Percentiles rank a stretch among this genome's conserved stretches.
These are phyloP conservation scores for Dermochelys coriacea DNA, from an alignment of 2,797 vertebrate species.

Conservation along the genomic window DNA sequence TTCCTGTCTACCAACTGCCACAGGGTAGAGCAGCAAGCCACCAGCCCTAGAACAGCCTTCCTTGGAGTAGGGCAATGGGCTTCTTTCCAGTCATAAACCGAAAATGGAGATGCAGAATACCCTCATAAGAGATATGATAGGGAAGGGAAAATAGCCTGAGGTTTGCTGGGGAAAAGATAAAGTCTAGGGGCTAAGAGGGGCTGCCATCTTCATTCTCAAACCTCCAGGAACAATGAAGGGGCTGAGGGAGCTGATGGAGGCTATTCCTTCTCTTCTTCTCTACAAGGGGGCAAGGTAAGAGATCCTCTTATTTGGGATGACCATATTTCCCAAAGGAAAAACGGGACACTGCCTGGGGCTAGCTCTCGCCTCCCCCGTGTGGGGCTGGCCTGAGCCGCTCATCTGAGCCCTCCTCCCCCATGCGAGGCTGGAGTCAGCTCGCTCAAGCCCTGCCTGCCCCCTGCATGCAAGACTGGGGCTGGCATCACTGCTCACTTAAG, in stretches of 20 bases:
- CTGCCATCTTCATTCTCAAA: not conserved
- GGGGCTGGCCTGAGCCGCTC: too few relatives aligned
- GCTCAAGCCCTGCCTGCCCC: too few relatives aligned
- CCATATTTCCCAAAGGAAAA: too few relatives aligned
- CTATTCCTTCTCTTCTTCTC: not conserved
- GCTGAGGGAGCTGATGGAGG: not conserved
- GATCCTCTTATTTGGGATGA: not conserved
- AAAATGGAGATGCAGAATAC: too few relatives aligned
- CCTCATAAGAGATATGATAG: not conserved
- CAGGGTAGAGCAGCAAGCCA: not conserved
- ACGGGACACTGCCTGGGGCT: too few relatives aligned
- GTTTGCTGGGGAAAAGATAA: not conserved
- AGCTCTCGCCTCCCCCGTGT: too few relatives aligned
- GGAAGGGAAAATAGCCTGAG: not conserved
- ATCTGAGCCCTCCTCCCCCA: too few relatives aligned
- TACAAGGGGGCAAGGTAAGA: not conserved
- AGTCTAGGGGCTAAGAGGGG: not conserved
- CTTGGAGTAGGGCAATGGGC: not conserved
- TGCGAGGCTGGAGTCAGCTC: accelerated
- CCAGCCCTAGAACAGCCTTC: not conserved
- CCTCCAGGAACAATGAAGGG: not conserved
- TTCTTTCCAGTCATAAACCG: not conserved
- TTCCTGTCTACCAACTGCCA: not conserved
- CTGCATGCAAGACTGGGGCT: too few relatives aligned
- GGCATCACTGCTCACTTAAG: too few relatives aligned